Conservation (phyloP, 2,113 vertebrate genomes). For the Hypocryptadius cinnamomeus region DNA sequence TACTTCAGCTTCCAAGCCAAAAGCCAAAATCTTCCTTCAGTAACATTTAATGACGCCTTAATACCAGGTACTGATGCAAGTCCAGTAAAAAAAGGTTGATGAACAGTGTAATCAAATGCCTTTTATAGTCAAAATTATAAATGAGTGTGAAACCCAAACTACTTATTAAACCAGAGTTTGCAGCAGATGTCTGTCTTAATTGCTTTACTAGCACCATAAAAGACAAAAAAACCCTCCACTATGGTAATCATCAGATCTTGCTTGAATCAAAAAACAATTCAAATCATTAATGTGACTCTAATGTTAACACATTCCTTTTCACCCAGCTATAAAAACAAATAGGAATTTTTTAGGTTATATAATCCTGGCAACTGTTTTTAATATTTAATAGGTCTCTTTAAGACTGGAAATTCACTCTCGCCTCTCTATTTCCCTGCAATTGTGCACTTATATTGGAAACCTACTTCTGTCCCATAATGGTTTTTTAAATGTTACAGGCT, state of each 20-base stretch:
- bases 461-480: background rate
- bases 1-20: background rate
- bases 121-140: conserved; percentile 30
- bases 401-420: background rate
- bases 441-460: background rate
- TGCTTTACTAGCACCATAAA: conserved; percentile 18
- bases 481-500: background rate
- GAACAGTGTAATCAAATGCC: conserved; percentile 9
- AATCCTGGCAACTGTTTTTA: background rate
- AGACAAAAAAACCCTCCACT: background rate
- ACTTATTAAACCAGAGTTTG: conserved; percentile 2
- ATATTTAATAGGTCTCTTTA: background rate
- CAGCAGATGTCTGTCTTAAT: conserved; percentile 9
- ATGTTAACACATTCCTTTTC: background rate
- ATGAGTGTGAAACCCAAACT: background rate
- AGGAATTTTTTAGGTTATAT: background rate
- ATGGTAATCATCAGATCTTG: background rate
- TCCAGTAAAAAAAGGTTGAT: background rate
- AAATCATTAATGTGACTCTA: background rate
- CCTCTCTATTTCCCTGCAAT: background rate
- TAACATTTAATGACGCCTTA: background rate
- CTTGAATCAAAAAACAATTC: background rate
- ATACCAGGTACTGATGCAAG: background rate
- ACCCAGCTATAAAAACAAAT: conserved; percentile 16
- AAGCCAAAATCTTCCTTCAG: background rate